A percentile compares a stretch with the other conserved stretches of the same genome.
These are phyloP conservation scores for Scotopteryx bipunctaria DNA, from an alignment of 2,888 invertebrate species.

Conservation along the genomic window DNA sequence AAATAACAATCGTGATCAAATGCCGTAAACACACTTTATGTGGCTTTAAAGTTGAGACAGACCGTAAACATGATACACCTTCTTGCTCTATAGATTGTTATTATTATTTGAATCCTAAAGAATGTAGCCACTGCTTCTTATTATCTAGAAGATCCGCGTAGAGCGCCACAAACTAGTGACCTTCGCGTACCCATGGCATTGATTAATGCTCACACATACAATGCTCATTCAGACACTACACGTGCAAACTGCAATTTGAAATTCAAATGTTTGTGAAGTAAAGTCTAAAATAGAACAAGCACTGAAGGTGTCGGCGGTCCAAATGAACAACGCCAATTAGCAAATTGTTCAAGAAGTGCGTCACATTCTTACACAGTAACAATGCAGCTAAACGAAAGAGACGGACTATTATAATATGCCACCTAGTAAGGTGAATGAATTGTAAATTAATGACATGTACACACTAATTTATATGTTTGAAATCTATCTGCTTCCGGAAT, in stretches of 20 bases:
- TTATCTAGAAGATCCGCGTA: constrained; percentile 50
- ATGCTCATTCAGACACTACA: constrained; percentile 62
- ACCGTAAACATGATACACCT: neutral
- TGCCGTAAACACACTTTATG: constrained; percentile 50
- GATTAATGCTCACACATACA: constrained; percentile 76
- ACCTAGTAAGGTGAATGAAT: constrained; percentile 65
- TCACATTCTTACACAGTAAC: constrained; percentile 59
- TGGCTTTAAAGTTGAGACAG: neutral
- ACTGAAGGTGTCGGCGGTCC: constrained; percentile 40
- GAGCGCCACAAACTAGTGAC: constrained; percentile 58
- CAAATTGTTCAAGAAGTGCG: constrained; percentile 61
- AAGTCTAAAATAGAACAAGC: constrained; percentile 51
- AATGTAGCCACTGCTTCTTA: neutral
- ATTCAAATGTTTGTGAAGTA: constrained; percentile 48
- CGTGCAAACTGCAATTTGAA: constrained; percentile 45
- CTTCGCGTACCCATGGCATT: constrained; percentile 76
- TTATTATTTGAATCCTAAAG: neutral
- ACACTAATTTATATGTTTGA: constrained; percentile 37
- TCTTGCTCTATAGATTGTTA: neutral
- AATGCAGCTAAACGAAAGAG: constrained; percentile 52
- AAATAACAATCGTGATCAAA: constrained; percentile 44
- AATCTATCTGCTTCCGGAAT: constrained; percentile 5
- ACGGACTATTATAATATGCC: constrained; percentile 36
- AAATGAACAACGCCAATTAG: constrained; percentile 69
- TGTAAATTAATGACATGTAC: constrained; percentile 47